These are phyloP conservation scores for Mesaphorura yosii DNA, from an alignment of 1,140 invertebrate genomes.

Conservation along the genomic window DNA sequence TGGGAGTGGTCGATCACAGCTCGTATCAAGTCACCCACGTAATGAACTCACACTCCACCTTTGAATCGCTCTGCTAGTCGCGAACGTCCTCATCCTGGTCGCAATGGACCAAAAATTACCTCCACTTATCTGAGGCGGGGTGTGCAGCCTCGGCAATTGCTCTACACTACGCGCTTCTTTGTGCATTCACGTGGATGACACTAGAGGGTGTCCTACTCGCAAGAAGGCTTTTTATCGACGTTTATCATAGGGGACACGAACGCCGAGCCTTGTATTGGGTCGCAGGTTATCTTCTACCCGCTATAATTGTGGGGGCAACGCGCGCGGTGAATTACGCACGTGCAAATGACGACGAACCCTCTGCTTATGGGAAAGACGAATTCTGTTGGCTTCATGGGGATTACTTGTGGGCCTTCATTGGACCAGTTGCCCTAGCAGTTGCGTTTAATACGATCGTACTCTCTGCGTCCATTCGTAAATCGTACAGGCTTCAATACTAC, in stretches of 20 bases:
- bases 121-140: slow-evolving; percentile 33
- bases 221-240: no score
- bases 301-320: slow-evolving; percentile 38
- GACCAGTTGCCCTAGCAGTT: neutral
- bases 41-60: slow-evolving; percentile 51
- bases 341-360: slow-evolving; percentile 18
- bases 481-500: no score
- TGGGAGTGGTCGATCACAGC: no score
- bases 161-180: slow-evolving; percentile 49
- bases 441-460: no score
- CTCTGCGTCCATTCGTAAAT: no score
- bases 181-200: slow-evolving; percentile 50
- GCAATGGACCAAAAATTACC: slow-evolving; percentile 42
- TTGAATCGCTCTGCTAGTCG: slow-evolving; percentile 44
- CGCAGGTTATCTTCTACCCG: slow-evolving; percentile 42
- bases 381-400: slow-evolving; percentile 7
- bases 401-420: slow-evolving; percentile 5
- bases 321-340: slow-evolving; percentile 8
- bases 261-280: slow-evolving; percentile 25
- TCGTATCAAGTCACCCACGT: no score
- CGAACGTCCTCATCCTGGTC: slow-evolving; percentile 45
- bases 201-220: slow-evolving; percentile 40
- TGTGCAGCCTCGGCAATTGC: slow-evolving; percentile 43
- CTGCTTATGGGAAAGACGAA: slow-evolving; percentile 28
- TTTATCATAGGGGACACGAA: slow-evolving; percentile 23